These are phyloP conservation scores for Drosophila imparisetae DNA, from an alignment of 2,888 invertebrate genomes.

Conservation along the genomic window DNA sequence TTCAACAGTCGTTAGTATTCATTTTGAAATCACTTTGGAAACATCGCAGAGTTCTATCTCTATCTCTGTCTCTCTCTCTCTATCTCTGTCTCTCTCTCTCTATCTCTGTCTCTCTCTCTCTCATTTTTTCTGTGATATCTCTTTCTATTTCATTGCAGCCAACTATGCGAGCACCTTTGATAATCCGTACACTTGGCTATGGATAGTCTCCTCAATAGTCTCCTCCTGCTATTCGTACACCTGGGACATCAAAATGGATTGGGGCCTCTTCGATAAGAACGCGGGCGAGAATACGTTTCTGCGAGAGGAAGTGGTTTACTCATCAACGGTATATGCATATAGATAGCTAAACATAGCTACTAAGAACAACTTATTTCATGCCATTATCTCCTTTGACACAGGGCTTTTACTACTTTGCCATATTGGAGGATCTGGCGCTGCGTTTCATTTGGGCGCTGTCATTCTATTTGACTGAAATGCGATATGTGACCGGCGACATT, in stretches of 20 bases:
- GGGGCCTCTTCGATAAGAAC: conserved; percentile 97
- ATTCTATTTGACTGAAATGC: conserved; percentile 92
- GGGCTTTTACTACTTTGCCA: conserved; percentile 96
- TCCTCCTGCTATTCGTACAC: conserved; percentile 98
- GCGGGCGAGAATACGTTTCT: conserved; percentile 96
- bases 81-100: neutral
- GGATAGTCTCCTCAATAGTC: conserved; percentile 93
- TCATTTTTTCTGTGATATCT: neutral
- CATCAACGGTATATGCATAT: conserved; percentile 89
- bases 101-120: neutral
- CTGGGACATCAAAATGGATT: conserved; percentile 99
- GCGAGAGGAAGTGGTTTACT: conserved; percentile 97
- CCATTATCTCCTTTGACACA: conserved; percentile 77
- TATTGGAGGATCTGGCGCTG: conserved; percentile 96
- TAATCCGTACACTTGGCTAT: conserved; percentile 94
- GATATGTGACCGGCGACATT: conserved; percentile 90
- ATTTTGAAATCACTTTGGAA: neutral
- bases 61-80: neutral
- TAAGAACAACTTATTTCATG: neutral
- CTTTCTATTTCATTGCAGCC: conserved; percentile 82
- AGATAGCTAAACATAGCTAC: neutral
- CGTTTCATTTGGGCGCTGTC: conserved; percentile 97
- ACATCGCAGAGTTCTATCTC: neutral
- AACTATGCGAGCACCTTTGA: conserved; percentile 88
- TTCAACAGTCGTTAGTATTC: conserved; percentile 87